A percentile compares a stretch with the other conserved stretches of the same genome.
These are phyloP conservation scores for Oreohelix idahoensis DNA, from an alignment of 1,140 invertebrate genomes.

Conservation along the genomic window DNA sequence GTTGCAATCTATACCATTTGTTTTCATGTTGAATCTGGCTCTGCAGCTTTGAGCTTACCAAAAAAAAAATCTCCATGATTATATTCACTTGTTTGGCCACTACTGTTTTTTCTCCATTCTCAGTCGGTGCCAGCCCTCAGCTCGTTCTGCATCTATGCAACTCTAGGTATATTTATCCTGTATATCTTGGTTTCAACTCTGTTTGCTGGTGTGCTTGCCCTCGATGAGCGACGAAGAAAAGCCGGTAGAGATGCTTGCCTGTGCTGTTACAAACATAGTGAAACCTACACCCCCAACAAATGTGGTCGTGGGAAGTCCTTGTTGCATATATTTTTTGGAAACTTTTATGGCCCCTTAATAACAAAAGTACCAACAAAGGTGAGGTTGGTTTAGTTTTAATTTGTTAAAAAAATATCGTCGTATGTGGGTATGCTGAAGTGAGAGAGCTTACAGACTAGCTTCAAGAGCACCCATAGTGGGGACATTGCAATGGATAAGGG, in stretches of 20 bases:
- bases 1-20: too few relatives aligned
- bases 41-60: too few relatives aligned
- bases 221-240: constrained; percentile 81
- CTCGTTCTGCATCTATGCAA: constrained; percentile 79
- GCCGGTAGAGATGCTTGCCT: constrained; percentile 79
- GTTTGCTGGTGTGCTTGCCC: constrained; percentile 83
- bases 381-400: constrained; percentile 2
- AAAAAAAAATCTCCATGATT: too few relatives aligned
- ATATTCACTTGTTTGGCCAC: not conserved
- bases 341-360: constrained; percentile 74
- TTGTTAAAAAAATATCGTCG: too few relatives aligned
- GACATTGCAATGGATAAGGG: too few relatives aligned
- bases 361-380: constrained; percentile 74
- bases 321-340: constrained; percentile 73
- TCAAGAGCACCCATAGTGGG: too few relatives aligned
- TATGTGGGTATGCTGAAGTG: too few relatives aligned
- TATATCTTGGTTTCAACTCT: constrained; percentile 85
- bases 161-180: constrained; percentile 75
- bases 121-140: constrained; percentile 87
- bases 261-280: constrained; percentile 79
- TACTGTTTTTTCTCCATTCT: constrained; percentile 52
- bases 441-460: too few relatives aligned
- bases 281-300: constrained; percentile 72
- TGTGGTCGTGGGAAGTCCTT: constrained; percentile 74
- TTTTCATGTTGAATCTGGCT: too few relatives aligned